Evolutionary conservation across 2,888 invertebrate species (phyloP).

Genomic region (Falcaria lacertinaria): DNA sequence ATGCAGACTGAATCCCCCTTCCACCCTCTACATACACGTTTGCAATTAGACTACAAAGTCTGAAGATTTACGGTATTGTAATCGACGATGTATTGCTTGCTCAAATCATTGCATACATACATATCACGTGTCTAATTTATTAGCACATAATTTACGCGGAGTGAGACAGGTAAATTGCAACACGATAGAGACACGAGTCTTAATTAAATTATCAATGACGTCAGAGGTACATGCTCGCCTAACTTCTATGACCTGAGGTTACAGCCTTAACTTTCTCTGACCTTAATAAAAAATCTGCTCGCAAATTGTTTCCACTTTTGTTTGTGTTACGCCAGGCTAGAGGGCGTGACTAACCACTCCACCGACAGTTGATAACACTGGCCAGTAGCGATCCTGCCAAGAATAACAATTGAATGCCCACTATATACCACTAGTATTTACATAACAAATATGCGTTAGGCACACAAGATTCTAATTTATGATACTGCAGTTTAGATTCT

Average conservation of each 20-base stretch:
- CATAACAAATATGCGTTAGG: neutral
- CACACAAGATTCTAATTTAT: neutral
- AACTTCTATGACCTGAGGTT: no score
- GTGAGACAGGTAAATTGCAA: neutral
- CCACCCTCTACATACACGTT: neutral
- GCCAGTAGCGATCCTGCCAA: conserved; percentile 28
- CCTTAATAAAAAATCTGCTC: neutral
- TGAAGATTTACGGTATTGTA: conserved; percentile 3
- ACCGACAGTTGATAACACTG: conserved; percentile 27
- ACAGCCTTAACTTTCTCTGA: no score
- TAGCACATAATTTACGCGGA: neutral
- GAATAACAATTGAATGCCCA: conserved; percentile 28
- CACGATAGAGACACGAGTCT: neutral
- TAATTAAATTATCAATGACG: no score
- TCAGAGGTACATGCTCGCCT: no score
- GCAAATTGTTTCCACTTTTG: conserved; percentile 1
- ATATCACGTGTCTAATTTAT: neutral
- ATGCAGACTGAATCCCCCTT: conserved; percentile 5
- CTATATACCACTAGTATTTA: neutral
- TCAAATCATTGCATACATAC: neutral
- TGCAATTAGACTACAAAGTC: conserved; percentile 2
- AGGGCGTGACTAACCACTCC: conserved; percentile 21
- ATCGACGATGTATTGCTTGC: neutral
- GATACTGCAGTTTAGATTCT: neutral
- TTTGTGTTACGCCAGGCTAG: conserved; percentile 12